phyloP scores from a whole-genome alignment of 2,888 invertebrate genomes.

The Rhaphigaster nebulosa region DNA sequence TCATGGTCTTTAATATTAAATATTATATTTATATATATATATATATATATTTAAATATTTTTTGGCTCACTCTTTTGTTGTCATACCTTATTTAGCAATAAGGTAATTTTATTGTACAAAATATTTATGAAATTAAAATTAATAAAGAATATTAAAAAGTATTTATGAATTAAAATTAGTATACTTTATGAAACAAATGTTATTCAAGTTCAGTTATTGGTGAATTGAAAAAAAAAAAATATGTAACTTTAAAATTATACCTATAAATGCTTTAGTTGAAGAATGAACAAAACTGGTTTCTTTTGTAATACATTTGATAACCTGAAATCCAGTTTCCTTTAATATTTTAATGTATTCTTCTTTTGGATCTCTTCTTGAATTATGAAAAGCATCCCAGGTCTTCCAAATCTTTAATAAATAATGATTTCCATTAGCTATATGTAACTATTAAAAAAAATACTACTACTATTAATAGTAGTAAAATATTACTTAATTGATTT shows the following conservation, averaged over 20 bases:
- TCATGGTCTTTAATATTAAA: too few species aligned
- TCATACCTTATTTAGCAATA: background rate
- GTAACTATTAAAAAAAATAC: background rate
- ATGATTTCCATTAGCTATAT: constrained; percentile 31
- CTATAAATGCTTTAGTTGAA: constrained; percentile 58
- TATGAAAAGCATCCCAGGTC: constrained; percentile 78
- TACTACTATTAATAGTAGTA: background rate
- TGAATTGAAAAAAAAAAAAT: background rate
- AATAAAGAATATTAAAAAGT: background rate
- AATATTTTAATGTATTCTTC: constrained; percentile 73
- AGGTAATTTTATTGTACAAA: background rate
- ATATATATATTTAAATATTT: too few species aligned
- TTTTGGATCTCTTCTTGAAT: constrained; percentile 75
- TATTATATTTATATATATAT: too few species aligned
- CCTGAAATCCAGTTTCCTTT: constrained; percentile 74
- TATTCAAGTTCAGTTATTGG: background rate
- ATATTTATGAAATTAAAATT: background rate
- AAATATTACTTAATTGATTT: background rate
- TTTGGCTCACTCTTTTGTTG: background rate
- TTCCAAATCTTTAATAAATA: constrained; percentile 72
- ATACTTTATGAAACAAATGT: background rate
- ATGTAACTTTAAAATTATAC: background rate
- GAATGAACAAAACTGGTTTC: constrained; percentile 72
- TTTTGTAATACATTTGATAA: constrained; percentile 65
- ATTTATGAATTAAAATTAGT: too few species aligned